These are phyloP conservation scores for Panthera tigris DNA, from an alignment of 2,113 vertebrate species.

Conservation along the genomic window DNA sequence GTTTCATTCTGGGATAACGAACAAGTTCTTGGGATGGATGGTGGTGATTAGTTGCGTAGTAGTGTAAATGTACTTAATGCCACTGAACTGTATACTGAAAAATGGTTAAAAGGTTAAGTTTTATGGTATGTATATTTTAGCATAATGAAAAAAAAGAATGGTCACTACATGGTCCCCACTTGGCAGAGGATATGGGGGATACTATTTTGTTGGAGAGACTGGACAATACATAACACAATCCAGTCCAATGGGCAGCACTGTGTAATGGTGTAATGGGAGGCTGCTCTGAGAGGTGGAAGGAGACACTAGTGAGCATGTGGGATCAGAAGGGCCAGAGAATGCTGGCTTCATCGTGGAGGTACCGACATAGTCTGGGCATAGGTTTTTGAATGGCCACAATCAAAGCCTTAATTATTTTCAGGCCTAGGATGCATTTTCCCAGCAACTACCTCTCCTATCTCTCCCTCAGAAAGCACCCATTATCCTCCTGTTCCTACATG, in stretches of 20 bases:
- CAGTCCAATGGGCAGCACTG: background rate
- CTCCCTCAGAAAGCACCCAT: background rate
- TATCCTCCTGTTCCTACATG: background rate
- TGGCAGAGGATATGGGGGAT: background rate
- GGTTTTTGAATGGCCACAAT: background rate
- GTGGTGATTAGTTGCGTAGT: background rate
- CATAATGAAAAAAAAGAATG: background rate
- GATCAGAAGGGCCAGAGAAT: background rate
- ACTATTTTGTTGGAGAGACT: background rate
- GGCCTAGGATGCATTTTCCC: background rate
- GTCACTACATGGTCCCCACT: background rate
- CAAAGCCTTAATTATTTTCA: background rate
- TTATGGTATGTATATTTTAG: background rate
- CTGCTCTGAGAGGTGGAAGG: background rate
- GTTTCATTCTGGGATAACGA: background rate
- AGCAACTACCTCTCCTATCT: background rate
- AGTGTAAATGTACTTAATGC: background rate
- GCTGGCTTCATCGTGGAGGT: background rate
- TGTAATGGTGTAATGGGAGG: background rate
- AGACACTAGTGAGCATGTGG: rapidly evolving
- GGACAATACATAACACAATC: background rate
- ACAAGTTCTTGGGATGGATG: background rate
- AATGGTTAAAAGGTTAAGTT: background rate
- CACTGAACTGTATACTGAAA: background rate
- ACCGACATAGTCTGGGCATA: too few relatives aligned